phyloP scores from a whole-genome alignment of 2,113 vertebrate species.

The Calyptommatus sinebrachiatus region DNA sequence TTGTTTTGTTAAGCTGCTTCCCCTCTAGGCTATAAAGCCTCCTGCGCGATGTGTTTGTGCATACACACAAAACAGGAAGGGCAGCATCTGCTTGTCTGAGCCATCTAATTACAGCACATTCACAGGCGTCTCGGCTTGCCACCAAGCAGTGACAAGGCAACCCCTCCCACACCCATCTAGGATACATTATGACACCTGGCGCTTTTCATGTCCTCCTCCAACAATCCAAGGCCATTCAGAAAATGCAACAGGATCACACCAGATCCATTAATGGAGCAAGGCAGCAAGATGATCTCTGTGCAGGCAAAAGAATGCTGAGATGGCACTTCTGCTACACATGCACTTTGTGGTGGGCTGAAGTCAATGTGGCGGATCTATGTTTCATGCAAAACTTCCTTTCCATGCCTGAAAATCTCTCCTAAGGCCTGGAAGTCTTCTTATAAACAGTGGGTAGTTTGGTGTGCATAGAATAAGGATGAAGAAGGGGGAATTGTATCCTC shows the following conservation, averaged over 20 bases:
- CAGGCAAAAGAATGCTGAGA: neutral
- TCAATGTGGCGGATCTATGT: neutral
- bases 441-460: neutral
- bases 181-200: slow-evolving; percentile 5
- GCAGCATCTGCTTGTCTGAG: neutral
- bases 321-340: neutral
- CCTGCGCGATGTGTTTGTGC: neutral
- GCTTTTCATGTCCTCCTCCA: slow-evolving; percentile 3
- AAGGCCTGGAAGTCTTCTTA: neutral
- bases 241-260: slow-evolving; percentile 1
- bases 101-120: slow-evolving; percentile 1
- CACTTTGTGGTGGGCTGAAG: neutral
- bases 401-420: neutral
- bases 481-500: neutral
- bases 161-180: neutral
- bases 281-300: slow-evolving; percentile 2
- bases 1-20: neutral
- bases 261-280: neutral
- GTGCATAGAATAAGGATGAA: neutral
- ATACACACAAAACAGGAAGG: neutral
- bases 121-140: neutral
- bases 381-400: neutral
- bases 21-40: neutral
- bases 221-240: neutral
- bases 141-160: neutral